These are phyloP conservation scores for Harpalus rubripes DNA, from an alignment of 2,888 invertebrate genomes.

Conservation along the genomic window DNA sequence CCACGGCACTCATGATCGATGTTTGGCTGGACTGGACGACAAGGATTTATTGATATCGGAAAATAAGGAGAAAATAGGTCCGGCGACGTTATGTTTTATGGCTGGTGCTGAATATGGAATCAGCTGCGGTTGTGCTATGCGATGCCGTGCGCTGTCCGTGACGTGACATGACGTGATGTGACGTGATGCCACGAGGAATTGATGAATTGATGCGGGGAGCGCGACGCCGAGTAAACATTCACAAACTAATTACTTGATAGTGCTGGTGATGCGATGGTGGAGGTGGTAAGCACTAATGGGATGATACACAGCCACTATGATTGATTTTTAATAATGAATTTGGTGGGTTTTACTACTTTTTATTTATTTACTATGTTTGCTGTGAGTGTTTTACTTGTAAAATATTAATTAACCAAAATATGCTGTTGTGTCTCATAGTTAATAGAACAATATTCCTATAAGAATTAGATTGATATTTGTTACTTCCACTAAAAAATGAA, in stretches of 20 bases:
- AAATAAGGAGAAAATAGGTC: constrained; percentile 63
- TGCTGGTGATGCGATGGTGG: not conserved
- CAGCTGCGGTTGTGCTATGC: not conserved
- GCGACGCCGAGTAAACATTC: constrained; percentile 28
- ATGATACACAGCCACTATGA: not conserved
- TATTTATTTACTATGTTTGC: too few relatives aligned
- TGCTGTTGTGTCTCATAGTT: too few relatives aligned
- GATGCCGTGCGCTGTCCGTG: constrained; percentile 5
- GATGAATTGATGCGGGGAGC: constrained; percentile 43
- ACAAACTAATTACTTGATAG: constrained; percentile 18
- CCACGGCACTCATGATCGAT: constrained; percentile 59
- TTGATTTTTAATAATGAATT: constrained; percentile 21
- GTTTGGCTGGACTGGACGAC: constrained; percentile 58
- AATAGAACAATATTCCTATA: too few relatives aligned
- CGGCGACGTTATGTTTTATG: constrained; percentile 58
- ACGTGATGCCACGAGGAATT: constrained; percentile 36
- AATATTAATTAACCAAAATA: too few relatives aligned
- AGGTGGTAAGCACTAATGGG: not conserved
- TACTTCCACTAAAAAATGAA: too few relatives aligned
- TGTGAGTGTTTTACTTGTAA: too few relatives aligned
- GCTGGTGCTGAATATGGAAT: constrained; percentile 56
- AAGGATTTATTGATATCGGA: constrained; percentile 66
- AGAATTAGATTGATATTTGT: too few relatives aligned
- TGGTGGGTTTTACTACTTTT: not conserved
- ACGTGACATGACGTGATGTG: constrained; percentile 23